Percentiles rank a stretch among this genome's conserved stretches.
Conservation (phyloP, 23 tunicate genomes). For the Trididemnum nubilum region DNA sequence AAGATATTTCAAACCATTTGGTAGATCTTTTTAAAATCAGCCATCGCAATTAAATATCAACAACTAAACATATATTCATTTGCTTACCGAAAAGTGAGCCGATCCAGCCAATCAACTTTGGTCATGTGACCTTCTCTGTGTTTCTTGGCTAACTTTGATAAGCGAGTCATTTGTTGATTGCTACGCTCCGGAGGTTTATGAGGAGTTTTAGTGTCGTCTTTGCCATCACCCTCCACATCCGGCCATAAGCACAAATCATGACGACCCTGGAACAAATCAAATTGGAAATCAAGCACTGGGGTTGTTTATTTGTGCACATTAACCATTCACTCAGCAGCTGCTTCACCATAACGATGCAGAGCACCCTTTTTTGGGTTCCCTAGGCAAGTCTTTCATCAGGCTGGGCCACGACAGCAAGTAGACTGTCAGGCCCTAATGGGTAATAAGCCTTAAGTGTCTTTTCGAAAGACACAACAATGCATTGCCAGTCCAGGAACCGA, state of each 20-base stretch:
- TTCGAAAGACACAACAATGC: no score
- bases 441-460: no score
- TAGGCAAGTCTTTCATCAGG: no score
- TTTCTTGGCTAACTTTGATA: conserved; percentile 82
- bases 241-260: conserved; percentile 89
- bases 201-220: conserved; percentile 59
- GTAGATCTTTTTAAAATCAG: no score
- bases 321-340: no score
- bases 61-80: background rate
- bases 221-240: conserved; percentile 76
- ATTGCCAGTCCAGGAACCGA: no score
- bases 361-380: no score
- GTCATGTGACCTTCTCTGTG: conserved; percentile 93
- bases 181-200: conserved; percentile 55
- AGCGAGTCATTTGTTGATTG: conserved; percentile 80
- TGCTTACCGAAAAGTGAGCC: conserved; percentile 69
- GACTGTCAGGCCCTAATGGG: no score
- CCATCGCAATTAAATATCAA: no score
- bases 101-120: conserved; percentile 95
- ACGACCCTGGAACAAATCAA: conserved; percentile 57
- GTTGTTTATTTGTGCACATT: background rate
- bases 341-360: no score
- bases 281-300: no score
- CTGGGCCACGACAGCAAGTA: no score
- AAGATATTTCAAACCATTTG: background rate